Percentiles rank a stretch among this genome's conserved stretches.
These are phyloP conservation scores for Synaphobranchus kaupii DNA, from an alignment of 2,797 vertebrate genomes.

Conservation along the genomic window DNA sequence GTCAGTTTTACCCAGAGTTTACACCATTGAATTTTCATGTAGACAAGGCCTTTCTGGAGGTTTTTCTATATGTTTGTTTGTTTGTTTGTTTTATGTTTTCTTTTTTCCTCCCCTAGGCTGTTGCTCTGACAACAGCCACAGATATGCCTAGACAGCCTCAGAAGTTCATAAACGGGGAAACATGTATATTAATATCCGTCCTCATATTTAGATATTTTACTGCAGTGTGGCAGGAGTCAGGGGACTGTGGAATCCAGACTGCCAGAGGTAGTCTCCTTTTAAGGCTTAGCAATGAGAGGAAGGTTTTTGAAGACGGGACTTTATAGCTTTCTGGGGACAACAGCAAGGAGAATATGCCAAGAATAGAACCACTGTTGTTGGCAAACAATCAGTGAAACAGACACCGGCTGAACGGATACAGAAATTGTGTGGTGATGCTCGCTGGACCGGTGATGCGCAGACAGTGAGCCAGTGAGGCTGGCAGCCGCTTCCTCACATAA, in stretches of 20 bases:
- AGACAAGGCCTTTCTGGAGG: not conserved
- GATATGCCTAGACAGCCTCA: not conserved
- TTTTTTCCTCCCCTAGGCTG: not conserved
- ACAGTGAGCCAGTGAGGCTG: not conserved
- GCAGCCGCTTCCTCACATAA: not conserved
- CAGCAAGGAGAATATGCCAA: not conserved
- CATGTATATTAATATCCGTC: not conserved
- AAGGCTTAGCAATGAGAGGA: not conserved
- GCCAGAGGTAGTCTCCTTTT: not conserved
- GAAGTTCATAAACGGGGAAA: not conserved
- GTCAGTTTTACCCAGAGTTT: not conserved
- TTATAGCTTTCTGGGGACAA: not conserved
- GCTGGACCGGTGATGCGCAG: not conserved
- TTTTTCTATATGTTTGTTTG: not conserved
- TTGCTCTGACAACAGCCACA: not conserved
- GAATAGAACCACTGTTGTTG: not conserved
- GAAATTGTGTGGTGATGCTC: not conserved
- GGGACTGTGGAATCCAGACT: not conserved
- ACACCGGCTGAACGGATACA: not conserved
- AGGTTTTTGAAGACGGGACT: not conserved
- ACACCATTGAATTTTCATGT: conserved; percentile 1
- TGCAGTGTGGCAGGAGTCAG: not conserved
- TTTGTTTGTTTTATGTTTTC: not conserved
- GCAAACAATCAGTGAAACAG: not conserved
- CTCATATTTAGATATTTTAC: not conserved